phyloP scores from a whole-genome alignment of 2,113 vertebrate species.

The Phalacrocorax aristotelis region DNA sequence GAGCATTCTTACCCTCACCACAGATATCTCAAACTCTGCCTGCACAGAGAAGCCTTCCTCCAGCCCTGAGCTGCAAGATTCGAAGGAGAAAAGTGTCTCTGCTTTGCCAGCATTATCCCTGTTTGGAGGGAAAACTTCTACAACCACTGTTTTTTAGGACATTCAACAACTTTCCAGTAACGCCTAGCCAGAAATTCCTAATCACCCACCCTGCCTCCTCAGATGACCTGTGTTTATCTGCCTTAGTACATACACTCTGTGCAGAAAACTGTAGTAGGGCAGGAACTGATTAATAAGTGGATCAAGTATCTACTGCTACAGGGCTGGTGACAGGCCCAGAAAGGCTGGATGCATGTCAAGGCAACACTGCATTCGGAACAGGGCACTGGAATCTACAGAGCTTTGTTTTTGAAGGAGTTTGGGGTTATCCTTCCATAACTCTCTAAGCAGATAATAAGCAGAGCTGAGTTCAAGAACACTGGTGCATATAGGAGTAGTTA shows the following conservation, averaged over 20 bases:
- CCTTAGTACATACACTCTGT: neutral
- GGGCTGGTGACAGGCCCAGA: neutral
- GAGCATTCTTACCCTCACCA: neutral
- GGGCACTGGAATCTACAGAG: neutral
- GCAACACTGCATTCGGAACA: neutral
- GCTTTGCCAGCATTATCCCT: constrained; percentile 2
- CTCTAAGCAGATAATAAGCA: too few relatives aligned
- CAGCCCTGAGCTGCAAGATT: neutral
- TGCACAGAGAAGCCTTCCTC: neutral
- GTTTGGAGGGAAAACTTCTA: neutral
- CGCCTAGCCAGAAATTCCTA: constrained; percentile 13
- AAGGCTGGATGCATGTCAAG: neutral
- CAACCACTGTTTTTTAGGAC: neutral
- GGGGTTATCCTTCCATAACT: neutral
- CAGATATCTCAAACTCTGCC: neutral
- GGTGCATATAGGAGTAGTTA: neutral
- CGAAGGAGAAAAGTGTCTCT: neutral
- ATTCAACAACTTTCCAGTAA: constrained; percentile 25
- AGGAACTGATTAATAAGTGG: constrained; percentile 38
- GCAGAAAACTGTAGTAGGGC: constrained; percentile 3
- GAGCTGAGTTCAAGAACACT: too few relatives aligned
- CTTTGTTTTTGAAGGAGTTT: neutral
- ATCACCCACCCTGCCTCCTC: constrained; percentile 25
- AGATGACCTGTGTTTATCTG: neutral
- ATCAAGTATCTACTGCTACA: neutral